A percentile compares a stretch with the other conserved stretches of the same genome.
Evolutionary conservation across 2,888 invertebrate genomes (phyloP).

Genomic region (Pomacea canaliculata): DNA sequence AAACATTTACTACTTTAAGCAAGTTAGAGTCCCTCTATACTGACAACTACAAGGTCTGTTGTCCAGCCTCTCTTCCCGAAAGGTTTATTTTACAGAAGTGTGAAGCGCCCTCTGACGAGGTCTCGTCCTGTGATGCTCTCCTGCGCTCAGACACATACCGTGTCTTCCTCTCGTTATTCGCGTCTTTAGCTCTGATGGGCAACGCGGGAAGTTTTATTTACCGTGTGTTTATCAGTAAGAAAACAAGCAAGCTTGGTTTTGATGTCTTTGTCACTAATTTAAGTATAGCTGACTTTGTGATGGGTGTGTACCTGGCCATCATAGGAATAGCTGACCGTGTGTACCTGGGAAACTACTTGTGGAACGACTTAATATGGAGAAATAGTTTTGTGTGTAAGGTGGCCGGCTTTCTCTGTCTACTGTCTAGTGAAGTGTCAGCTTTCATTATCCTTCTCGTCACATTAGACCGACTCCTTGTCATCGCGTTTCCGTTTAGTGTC

Average conservation of each 20-base stretch:
- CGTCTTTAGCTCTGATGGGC: neutral
- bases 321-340: neutral
- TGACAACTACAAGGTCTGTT: neutral
- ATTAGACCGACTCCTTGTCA: neutral
- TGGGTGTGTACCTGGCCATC: neutral
- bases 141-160: neutral
- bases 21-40: neutral
- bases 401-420: neutral
- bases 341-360: neutral
- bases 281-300: neutral
- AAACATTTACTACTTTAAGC: neutral
- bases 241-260: neutral
- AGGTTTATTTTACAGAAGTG: neutral
- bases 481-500: neutral
- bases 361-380: neutral
- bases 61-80: neutral
- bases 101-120: neutral
- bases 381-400: neutral
- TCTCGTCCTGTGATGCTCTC: neutral
- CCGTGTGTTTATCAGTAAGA: neutral
- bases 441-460: neutral
- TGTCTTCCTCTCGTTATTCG: neutral
- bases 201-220: neutral
- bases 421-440: neutral
- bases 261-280: neutral